A percentile compares a stretch with the other conserved stretches of the same genome.
Conservation (phyloP, 2,888 invertebrate genomes). For the Petrolisthes cinctipes region DNA sequence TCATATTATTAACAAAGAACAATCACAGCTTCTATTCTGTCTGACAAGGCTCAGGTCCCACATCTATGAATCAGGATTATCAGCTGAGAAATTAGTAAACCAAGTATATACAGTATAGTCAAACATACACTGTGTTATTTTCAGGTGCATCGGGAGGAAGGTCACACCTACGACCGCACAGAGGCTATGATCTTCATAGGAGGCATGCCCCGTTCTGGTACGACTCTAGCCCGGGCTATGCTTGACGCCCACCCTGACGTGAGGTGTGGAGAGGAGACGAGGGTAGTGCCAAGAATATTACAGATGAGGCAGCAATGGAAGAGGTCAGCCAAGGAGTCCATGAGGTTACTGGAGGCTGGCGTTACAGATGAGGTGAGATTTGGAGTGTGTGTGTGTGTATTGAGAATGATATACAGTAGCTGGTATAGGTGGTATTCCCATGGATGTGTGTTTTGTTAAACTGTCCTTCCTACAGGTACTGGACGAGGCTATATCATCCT, state of each 20-base stretch:
- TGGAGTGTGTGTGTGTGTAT: neutral
- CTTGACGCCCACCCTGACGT: slow-evolving; percentile 97
- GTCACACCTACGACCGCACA: slow-evolving; percentile 79
- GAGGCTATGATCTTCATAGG: slow-evolving; percentile 97
- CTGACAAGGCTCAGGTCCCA: neutral
- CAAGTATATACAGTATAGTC: slow-evolving; percentile 73
- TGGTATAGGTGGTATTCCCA: too few relatives aligned
- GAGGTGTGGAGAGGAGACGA: slow-evolving; percentile 96
- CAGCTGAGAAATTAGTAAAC: slow-evolving; percentile 55
- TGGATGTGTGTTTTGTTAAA: too few relatives aligned
- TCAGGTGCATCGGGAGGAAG: neutral
- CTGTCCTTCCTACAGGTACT: slow-evolving; percentile 69
- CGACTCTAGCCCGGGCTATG: slow-evolving; percentile 97
- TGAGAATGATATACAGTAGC: too few relatives aligned
- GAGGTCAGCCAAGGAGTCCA: slow-evolving; percentile 90
- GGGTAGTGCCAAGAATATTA: slow-evolving; percentile 95
- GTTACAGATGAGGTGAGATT: slow-evolving; percentile 83
- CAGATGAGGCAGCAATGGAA: slow-evolving; percentile 95
- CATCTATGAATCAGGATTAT: neutral
- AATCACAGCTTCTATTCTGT: too few relatives aligned
- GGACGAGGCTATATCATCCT: slow-evolving; percentile 95
- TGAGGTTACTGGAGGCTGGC: slow-evolving; percentile 92
- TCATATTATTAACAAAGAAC: too few relatives aligned
- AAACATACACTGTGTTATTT: neutral
- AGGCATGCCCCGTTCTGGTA: slow-evolving; percentile 96